Percentiles rank a stretch among this genome's conserved stretches.
phyloP scores from a whole-genome alignment of 2,113 vertebrate genomes.

The Lampris megalopsis region DNA sequence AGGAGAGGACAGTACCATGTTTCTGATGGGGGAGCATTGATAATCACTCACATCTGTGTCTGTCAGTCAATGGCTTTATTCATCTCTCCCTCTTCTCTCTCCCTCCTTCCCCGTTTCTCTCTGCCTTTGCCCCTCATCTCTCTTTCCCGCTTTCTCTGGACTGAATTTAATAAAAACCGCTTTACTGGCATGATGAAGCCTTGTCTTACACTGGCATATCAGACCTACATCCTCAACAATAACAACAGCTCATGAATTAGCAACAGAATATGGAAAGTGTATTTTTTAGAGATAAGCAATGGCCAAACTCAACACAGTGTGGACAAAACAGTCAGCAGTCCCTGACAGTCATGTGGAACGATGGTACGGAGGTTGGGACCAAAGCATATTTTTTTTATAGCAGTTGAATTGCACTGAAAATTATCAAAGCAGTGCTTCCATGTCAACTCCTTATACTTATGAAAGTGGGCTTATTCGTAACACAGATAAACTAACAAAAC shows the following conservation, averaged over 20 bases:
- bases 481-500: no score
- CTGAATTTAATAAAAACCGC: background rate
- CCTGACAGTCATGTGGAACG: no score
- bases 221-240: background rate
- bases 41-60: conserved; percentile 14
- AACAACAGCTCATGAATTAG: background rate
- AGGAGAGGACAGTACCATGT: background rate
- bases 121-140: background rate
- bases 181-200: background rate
- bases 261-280: no score
- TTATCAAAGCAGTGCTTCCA: no score
- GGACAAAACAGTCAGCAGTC: no score
- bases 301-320: no score
- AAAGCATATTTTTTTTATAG: no score
- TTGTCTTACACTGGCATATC: background rate
- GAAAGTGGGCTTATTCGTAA: no score
- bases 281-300: no score
- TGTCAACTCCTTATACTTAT: no score
- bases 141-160: background rate
- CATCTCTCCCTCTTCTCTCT: background rate
- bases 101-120: background rate
- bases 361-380: no score
- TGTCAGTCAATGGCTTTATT: conserved; percentile 33
- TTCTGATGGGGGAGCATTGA: background rate
- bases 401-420: no score